These are phyloP conservation scores for Zaprionus lineosus DNA, from an alignment of 2,888 invertebrate species.

Conservation along the genomic window DNA sequence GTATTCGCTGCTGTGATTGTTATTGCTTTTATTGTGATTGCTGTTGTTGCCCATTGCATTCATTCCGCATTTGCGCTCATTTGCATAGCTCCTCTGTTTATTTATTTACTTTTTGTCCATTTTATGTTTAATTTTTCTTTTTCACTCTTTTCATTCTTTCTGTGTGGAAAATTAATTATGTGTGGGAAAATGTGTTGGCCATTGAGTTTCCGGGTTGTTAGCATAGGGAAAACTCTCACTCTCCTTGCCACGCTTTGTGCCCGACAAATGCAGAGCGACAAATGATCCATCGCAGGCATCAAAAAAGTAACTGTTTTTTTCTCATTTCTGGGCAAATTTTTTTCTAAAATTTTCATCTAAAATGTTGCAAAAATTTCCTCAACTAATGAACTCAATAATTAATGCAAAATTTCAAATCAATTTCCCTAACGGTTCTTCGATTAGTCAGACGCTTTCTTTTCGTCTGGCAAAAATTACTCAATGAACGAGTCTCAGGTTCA, in stretches of 20 bases:
- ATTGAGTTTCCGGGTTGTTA: constrained; percentile 66
- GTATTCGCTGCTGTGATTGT: constrained; percentile 13
- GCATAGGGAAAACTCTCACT: too few species aligned
- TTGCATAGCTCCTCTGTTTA: constrained; percentile 68
- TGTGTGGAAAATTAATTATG: constrained; percentile 65
- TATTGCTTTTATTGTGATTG: constrained; percentile 22
- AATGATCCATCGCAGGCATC: too few species aligned
- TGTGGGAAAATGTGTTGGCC: constrained; percentile 71
- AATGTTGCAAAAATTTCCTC: too few species aligned
- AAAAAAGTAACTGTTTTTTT: too few species aligned
- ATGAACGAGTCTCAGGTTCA: too few species aligned
- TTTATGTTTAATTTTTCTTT: constrained; percentile 25
- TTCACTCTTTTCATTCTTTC: constrained; percentile 18
- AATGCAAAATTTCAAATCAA: constrained; percentile 21
- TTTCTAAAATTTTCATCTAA: too few species aligned
- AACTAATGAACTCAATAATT: too few species aligned
- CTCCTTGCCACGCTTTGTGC: too few species aligned
- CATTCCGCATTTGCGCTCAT: constrained; percentile 77
- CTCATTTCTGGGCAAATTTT: too few species aligned
- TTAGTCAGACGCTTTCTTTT: constrained; percentile 48
- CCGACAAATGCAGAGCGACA: background rate
- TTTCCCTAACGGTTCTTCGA: constrained; percentile 41
- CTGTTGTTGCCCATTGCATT: constrained; percentile 57
- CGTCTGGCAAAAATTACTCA: background rate
- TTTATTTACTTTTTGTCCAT: constrained; percentile 35